Evolutionary conservation across 2,888 invertebrate species (phyloP), one percentile per base, ranked within the genome.

Genomic region (Unio delphinus): DNA sequence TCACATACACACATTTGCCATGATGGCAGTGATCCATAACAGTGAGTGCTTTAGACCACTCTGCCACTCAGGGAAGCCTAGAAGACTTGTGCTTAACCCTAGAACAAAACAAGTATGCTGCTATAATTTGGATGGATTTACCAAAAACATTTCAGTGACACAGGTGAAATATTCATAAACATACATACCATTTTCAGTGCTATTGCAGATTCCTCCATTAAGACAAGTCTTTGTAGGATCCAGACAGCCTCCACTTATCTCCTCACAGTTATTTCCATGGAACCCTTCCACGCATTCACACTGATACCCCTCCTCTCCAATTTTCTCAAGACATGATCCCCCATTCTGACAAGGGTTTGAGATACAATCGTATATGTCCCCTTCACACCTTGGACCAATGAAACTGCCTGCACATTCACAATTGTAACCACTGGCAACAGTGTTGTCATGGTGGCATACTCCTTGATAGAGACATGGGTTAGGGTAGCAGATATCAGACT

Each of bases 231-330:
- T 96, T 0, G 96, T 95, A 30, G 30, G 30, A 5, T 30, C 30
- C 67, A 95, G 94, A 88, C 97, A 97, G 88, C 96, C 96, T 89
- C 96, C 96, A 63, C 96, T 94, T 83, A 96, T 94, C 4, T 93
- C 92, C 86, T 97, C 96, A 74, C 85, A 85, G 63, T 93, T 93
- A 66, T 94, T 93, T 1, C 97, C 88, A 0, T 81, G 80, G 68
- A 75, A 86, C 28, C 63, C 64, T 0, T 26, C 60, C 5, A 64
- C 67, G 73, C 88, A 88, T 8, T 59, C 93, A 86, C 96, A 96
- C 73, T 95, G 70, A 66, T 83, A 86, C 2, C 79, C 76, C 28
- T 75, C 72, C 4, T 55, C 69, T 17, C 73, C 69, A 17, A 79
- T 64, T 72, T 80, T 98, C 64, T 86, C 84, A 6, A 78, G 68